Base-by-base conservation (phyloP, 1,140 invertebrate species). In the Portunus trituberculatus region DNA sequence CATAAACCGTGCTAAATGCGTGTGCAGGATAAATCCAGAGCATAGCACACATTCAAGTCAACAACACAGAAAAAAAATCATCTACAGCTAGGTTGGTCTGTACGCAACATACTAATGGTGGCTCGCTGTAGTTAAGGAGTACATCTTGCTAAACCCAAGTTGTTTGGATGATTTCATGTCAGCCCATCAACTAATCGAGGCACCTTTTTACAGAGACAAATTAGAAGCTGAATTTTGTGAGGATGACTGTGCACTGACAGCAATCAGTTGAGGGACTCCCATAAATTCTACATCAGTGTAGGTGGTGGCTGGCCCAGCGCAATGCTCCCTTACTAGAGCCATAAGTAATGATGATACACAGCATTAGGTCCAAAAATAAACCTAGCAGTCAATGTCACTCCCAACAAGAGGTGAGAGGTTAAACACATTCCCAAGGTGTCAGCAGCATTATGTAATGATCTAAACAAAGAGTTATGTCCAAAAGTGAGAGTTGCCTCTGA, bases 11-110 rank as follows among this genome's bases (percentile, higher is more conserved):
- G 92, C 93, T 95, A 93, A 95, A 94, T 94, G 96, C 95, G 95
- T 93, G 95, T 94, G 93, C 93, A 92, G 91, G 93, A 96, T 95
- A 96, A 96, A 95, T 95, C 95, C 91, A 95, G 94, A 95, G 91
- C 92, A 96, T 92, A 94, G 95, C 93, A 96, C 95, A 96, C 95
- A 95, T 96, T 94, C 91, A 93, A 95, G 93, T 95, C 94, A 95
- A 95, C 94, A 93, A 95, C 94, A 95, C 94, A 95, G 94, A 95
- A 95, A 95, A 76, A 76, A 95, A 95, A 95, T 95, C 94, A 95
- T 95, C 94, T 95, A 95, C 94, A 76, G 87, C 94, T 95, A 95
- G 92, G 84, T 92, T 95, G 94, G 91, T 95, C 91, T 95, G 84
- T 95, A 95, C 94, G 91, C 91, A 95, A 95, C 94, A 92, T 95